Evolutionary conservation across 2,797 vertebrate genomes (phyloP), one percentile per base, ranked within the genome.

Genomic region (Lindbergichthys nudifrons): DNA sequence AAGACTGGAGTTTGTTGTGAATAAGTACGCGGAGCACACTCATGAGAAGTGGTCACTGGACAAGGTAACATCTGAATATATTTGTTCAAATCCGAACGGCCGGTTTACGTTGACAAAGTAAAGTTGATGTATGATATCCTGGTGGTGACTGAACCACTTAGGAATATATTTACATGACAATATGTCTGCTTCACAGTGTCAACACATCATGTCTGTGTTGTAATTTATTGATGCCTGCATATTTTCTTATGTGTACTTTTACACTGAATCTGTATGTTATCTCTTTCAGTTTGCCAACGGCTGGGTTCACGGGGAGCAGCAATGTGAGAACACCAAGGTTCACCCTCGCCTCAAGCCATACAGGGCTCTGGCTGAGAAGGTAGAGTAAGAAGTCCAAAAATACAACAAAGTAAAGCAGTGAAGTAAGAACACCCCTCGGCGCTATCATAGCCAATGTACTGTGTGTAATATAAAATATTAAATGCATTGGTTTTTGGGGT

Each of bases 11-110:
- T 96, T 96, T 88, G 95, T 98, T 81, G 96, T 98, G 87, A 98
- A 97, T 90, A 99, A 97, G 85, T 99, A 97, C 15, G 96, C 97
- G 43, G 97, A 98, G 77, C 97, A 99, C 50, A 95, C 96, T 75
- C 98, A 99, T 54, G 98, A 99, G 89, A 98, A 96, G 71, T 99
- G 98, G 98, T 98, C 97, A 51, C 95, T 97, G 89, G 96, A 98
- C 85, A 99, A 98, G 97, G 98, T 99, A 95, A 94, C 65, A 63
- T 15, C 21, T 45, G 26, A 9, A 50, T 41, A 63, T 66, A 64
- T 48, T 66, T 65, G 36, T 23, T 86, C 39, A 58, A 16, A 77
- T 62, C 4, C 67, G n/a, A 70, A 16, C 0, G 2, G 7, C 8
- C 26, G 54, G 12, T 72, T 61, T 4, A 65, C 53, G 14, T 10